Evolutionary conservation across 2,113 vertebrate species (phyloP).

Genomic region (Thymallus thymallus): DNA sequence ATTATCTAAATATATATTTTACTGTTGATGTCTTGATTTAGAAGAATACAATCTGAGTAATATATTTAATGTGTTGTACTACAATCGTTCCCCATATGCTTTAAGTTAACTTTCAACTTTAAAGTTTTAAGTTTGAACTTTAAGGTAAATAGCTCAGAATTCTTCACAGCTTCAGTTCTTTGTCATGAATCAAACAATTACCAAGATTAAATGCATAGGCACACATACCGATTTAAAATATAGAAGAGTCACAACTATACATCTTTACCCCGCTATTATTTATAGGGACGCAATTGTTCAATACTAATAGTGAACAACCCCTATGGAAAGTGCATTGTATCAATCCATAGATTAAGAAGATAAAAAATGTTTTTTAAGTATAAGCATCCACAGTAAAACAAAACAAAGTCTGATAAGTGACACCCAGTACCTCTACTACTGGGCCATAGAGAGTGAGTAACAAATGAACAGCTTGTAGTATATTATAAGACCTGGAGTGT

Average conservation of each 20-base stretch:
- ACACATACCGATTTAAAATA: constrained; percentile 1
- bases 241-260: background rate
- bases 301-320: background rate
- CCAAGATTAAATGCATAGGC: constrained; percentile 12
- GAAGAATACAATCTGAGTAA: constrained; percentile 23
- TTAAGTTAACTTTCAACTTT: no score
- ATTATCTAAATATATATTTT: constrained; percentile 1
- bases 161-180: constrained; percentile 39
- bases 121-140: no score
- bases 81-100: background rate
- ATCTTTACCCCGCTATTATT: background rate
- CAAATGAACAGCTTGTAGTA: background rate
- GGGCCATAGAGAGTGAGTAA: background rate
- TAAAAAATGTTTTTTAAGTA: background rate
- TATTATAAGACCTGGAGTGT: background rate
- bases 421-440: no score
- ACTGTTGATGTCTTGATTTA: background rate
- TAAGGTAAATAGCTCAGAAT: constrained; percentile 39
- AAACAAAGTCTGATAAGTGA: background rate
- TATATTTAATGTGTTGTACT: background rate
- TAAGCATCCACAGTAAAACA: background rate
- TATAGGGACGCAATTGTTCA: background rate
- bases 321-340: constrained; percentile 25
- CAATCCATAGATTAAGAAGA: background rate
- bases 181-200: constrained; percentile 6